Base-by-base conservation (phyloP, 1,140 invertebrate species). In the Aphaenogaster floridana region DNA sequence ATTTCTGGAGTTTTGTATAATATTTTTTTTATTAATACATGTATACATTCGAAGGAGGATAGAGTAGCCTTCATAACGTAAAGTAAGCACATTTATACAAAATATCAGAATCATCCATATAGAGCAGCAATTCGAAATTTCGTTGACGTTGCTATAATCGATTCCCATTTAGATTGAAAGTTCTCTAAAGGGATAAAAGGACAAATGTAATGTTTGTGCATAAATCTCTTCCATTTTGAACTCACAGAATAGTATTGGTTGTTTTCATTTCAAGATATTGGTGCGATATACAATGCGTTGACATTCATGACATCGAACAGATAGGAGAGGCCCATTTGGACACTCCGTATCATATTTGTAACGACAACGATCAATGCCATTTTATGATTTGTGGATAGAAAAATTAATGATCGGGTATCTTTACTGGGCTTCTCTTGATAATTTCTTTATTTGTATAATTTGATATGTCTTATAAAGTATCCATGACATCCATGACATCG, bases 211-310 rank as follows among this genome's bases (percentile, higher is more conserved):
- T n/a, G 39, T 52, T 28, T 48, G 4, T 72, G 21, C 54, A 42
- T 52, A 68, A 68, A 68, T 28, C 45, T 7, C 13, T 68, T 54
- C n/a, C 52, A 42, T 80, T 80, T 68, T 13, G 3, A 68, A 80
- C 3, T 7, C 7, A 39, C n/a, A 52, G 42, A 36, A 66, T 28
- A 42, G 39, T 45, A 66, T 39, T 64, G 42, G 42, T 78, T 79
- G 59, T 64, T 64, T 79, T 64, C 9, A 48, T 36, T 79, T 63
- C 17, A 79, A 79, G 77, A 64, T 80, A 79, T 50, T 21, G 28
- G 15, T 50, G n/a, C 17, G 17, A 68, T 68, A 80, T 39, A 17
- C n/a, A 2, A 76, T 36, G 52, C 17, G 13, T 66, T 39, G 77
- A 79, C 61, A n/a, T 34, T 2, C 17, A 21, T 39, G 63, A 80